Base-by-base conservation (phyloP, 2,888 invertebrate genomes). In the Hypselothyrea guttata region DNA sequence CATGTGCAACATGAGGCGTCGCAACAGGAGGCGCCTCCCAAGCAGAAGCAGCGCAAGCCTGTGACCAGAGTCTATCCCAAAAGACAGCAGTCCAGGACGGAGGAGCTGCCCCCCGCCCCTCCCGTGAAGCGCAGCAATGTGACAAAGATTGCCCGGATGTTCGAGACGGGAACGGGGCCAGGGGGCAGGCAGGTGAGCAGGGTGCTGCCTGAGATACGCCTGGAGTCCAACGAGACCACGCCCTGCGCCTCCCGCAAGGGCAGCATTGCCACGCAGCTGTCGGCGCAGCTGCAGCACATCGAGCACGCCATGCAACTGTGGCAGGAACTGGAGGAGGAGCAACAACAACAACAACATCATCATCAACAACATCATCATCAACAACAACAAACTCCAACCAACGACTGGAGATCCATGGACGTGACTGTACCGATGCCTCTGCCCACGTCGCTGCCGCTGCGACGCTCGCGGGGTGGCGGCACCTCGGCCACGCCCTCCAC, bases 81-180 rank as follows among this genome's bases (percentile, higher is more conserved):
- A 46, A 75, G 84, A 0, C 79, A 87, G 16, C 76, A 86, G 48
- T 33, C 61, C 2, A 45, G 30, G 4, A 42, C 56, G 28, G 70
- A 57, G 18, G 55, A 55, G n/a, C 28, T 1, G 5, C 1, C 8
- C 28, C 28, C 9, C 4, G 5, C 18, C 28, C 45, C 67, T 7
- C 68, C 73, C 0, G 70, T 77, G 2, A 73, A 77, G 48, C 77
- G 82, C 34, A 88, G 82, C 37, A 79, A 89, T 67, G 89, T 89
- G 22, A 89, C 87, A 54, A 87, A 89, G 67, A 89, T 89, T 3
- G 89, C 89, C 8, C 82, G 87, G 55, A 88, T 88, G 89, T 89
- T 89, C 51, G 89, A 89, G 62, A 78, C 84, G 54, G n/a, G n/a
- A n/a, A n/a, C n/a, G n/a, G n/a, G n/a, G n/a, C n/a, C n/a, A n/a